A percentile compares a stretch with the other conserved stretches of the same genome.
These are phyloP conservation scores for Clusia tigrina DNA, from an alignment of 2,888 invertebrate genomes.

Conservation along the genomic window DNA sequence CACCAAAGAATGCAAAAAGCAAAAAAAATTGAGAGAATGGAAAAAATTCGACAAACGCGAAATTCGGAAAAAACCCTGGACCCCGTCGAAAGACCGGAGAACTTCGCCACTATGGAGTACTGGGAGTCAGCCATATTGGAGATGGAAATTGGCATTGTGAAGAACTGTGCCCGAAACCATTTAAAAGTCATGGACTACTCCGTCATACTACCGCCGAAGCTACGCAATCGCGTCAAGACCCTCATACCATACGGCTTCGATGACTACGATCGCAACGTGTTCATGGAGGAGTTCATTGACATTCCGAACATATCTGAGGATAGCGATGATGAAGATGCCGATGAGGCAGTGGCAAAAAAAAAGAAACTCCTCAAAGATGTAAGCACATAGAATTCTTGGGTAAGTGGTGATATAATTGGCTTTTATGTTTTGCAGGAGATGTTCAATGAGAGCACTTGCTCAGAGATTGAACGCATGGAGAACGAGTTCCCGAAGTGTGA, in stretches of 20 bases:
- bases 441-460: slow-evolving; percentile 57
- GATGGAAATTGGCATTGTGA: too few relatives aligned
- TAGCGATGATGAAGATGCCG: slow-evolving; percentile 37
- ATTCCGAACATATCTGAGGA: slow-evolving; percentile 37
- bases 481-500: slow-evolving; percentile 49
- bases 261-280: slow-evolving; percentile 50
- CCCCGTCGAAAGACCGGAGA: too few relatives aligned
- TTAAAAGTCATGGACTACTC: too few relatives aligned
- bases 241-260: slow-evolving; percentile 54
- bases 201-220: slow-evolving; percentile 50
- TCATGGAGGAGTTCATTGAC: slow-evolving; percentile 47
- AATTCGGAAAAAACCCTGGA: too few relatives aligned
- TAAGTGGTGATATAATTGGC: not conserved
- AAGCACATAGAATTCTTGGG: not conserved
- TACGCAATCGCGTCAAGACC: slow-evolving; percentile 53
- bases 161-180: too few relatives aligned
- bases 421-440: not conserved
- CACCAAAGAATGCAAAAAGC: too few relatives aligned
- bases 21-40: too few relatives aligned
- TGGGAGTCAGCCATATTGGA: slow-evolving; percentile 55
- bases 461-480: slow-evolving; percentile 55
- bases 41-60: too few relatives aligned
- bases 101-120: too few relatives aligned
- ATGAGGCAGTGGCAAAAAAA: slow-evolving; percentile 30
- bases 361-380: slow-evolving; percentile 5